phyloP scores from a whole-genome alignment of 1,140 invertebrate genomes.

The Sesamia nonagrioides region DNA sequence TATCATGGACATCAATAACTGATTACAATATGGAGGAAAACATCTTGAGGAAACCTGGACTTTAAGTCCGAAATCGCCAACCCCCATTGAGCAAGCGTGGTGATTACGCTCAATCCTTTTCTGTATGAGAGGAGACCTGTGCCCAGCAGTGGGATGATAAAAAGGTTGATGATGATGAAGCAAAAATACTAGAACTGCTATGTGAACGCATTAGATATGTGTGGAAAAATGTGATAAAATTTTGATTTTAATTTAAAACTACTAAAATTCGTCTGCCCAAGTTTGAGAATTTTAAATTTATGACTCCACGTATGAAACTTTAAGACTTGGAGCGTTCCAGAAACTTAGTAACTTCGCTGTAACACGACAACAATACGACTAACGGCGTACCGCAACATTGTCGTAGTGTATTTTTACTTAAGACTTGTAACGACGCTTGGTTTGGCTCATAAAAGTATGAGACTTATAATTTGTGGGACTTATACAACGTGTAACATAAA shows the following conservation, averaged over 20 bases:
- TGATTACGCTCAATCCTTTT: no score
- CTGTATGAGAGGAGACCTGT: no score
- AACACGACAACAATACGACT: constrained; percentile 31
- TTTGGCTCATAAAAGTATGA: constrained; percentile 18
- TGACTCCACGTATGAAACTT: constrained; percentile 3
- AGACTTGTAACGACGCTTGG: not conserved
- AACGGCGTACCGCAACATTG: constrained; percentile 17
- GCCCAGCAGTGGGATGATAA: no score
- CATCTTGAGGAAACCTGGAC: no score
- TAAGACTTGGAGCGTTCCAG: constrained; percentile 11
- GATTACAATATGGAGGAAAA: no score
- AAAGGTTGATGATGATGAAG: no score
- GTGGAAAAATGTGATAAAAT: not conserved
- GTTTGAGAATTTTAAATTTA: not conserved
- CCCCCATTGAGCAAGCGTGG: no score
- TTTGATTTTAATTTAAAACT: not conserved
- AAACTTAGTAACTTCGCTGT: constrained; percentile 2
- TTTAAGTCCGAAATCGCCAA: no score
- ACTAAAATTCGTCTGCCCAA: not conserved
- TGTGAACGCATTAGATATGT: no score
- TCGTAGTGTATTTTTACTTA: constrained; percentile 20
- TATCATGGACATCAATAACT: no score
- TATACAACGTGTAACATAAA: no score
- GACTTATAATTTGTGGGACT: constrained; percentile 17
- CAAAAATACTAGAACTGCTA: no score